Base-by-base conservation (phyloP, 2,113 vertebrate genomes). In the Chlorodrepanis virens region DNA sequence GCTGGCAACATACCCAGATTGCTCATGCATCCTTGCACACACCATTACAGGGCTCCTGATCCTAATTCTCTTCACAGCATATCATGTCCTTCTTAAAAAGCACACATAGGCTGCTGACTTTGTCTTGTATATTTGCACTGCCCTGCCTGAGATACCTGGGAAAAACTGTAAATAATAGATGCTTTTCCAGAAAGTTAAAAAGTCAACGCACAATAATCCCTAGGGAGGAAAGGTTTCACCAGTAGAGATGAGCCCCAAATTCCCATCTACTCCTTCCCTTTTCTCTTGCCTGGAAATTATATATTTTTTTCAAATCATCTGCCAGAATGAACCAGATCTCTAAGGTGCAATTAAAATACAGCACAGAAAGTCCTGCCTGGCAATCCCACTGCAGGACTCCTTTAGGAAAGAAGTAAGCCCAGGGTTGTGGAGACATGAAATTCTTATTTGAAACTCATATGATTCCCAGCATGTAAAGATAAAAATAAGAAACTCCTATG, bases 151-250 rank as follows among this genome's bases (percentile, higher is more conserved):
- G 64, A 47, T 23, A 70, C 19, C 14, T 44, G 63, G 31, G 57
- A 4, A 75, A 74, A 77, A 60, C 44, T 27, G n/a, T 60, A 82
- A 87, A 83, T 80, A 87, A 80, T 37, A 87, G 31, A 88, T 79
- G 9, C 10, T 53, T 57, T 87, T 84, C 40, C 54, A 93, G 37
- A 74, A 93, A 94, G n/a, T 52, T 72, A 37, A 87, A 89, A 89
- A 80, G 21, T 9, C 63, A 72, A 29, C 0, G 0, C 9, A 27
- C 24, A 87, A 49, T 25, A 24, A 65, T 39, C n/a, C 10, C 11
- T 42, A 56, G 33, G 40, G 29, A 70, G 27, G 28, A 77, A 49
- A 70, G 10, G 11, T 49, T 77, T 12, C 44, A 70, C 54, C 59
- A 49, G 27, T 33, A 52, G 50, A 54, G 19, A 42, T 49, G 40